Evolutionary conservation across 2,797 vertebrate species (phyloP).

Genomic region (Alectoris magna): DNA sequence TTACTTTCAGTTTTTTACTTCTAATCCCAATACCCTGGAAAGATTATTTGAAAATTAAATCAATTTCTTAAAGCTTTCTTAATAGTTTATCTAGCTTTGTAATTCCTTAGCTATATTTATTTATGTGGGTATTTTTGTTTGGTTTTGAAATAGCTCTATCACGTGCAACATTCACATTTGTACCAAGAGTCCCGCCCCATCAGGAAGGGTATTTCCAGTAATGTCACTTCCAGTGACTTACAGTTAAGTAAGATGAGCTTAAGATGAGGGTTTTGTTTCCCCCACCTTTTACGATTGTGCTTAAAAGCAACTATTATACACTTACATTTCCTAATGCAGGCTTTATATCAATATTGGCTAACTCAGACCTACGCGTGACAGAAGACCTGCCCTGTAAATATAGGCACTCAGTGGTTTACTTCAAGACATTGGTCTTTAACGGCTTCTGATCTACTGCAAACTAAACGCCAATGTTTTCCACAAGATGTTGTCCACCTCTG

Average conservation of each 20-base stretch:
- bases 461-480: background rate
- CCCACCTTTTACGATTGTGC: background rate
- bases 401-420: background rate
- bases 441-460: background rate
- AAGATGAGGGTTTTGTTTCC: background rate
- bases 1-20: slow-evolving; percentile 3
- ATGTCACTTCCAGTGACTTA: background rate
- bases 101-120: background rate
- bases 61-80: slow-evolving; percentile 1
- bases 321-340: background rate
- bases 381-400: background rate
- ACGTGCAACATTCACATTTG: background rate
- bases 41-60: background rate
- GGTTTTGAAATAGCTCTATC: background rate
- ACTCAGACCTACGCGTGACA: background rate
- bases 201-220: background rate
- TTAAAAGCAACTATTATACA: background rate
- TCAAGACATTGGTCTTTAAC: background rate
- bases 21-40: background rate
- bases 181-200: background rate
- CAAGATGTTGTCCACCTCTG: background rate
- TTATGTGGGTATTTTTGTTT: background rate
- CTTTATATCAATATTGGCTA: background rate
- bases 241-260: background rate
- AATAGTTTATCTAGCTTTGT: background rate